These are phyloP conservation scores for Camelus dromedarius DNA, from an alignment of 2,113 vertebrate genomes.

Conservation along the genomic window DNA sequence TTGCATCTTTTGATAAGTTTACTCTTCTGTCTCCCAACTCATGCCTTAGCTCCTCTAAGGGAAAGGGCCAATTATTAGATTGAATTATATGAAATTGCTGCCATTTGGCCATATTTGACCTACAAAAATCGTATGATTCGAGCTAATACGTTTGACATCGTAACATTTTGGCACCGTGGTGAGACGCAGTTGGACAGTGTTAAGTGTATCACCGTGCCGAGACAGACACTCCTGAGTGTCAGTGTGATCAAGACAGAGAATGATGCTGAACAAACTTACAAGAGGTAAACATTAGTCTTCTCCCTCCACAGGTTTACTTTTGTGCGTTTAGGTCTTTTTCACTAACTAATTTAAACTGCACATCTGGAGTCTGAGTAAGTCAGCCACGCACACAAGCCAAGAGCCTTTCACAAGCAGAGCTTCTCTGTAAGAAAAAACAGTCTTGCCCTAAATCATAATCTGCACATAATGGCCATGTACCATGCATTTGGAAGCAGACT, in stretches of 20 bases:
- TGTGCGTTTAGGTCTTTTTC: neutral
- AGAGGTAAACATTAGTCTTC: neutral
- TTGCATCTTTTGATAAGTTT: neutral
- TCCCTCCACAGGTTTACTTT: neutral
- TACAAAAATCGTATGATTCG: neutral
- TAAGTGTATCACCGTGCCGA: neutral
- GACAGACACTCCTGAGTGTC: neutral
- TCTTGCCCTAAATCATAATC: neutral
- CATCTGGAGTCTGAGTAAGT: neutral
- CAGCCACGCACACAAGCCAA: neutral
- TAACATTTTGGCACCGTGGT: neutral
- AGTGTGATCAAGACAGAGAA: neutral
- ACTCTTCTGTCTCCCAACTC: neutral
- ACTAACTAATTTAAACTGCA: neutral
- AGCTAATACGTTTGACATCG: neutral
- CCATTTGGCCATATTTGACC: neutral
- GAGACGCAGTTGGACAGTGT: neutral
- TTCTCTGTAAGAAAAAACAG: neutral
- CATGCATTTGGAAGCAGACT: neutral
- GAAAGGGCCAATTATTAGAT: conserved; percentile 12
- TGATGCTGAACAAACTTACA: neutral
- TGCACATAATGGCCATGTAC: neutral
- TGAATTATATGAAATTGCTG: neutral
- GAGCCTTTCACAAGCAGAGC: neutral
- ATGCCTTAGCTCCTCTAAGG: neutral